phyloP scores from a whole-genome alignment of 2,888 invertebrate genomes.

The Isoperla grammatica region DNA sequence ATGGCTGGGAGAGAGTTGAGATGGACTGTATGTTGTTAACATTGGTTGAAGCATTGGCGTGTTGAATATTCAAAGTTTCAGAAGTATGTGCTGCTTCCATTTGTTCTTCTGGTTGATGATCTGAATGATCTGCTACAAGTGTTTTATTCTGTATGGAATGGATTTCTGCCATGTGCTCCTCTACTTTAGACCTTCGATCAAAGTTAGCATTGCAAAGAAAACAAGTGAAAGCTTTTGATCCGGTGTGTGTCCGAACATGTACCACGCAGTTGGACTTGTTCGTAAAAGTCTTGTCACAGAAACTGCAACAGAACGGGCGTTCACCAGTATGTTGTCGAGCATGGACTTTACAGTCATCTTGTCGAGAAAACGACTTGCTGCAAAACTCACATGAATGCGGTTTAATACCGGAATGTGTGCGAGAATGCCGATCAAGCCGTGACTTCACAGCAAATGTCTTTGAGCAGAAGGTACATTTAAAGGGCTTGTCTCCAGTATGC shows the following conservation, averaged over 20 bases:
- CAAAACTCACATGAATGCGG: constrained; percentile 25
- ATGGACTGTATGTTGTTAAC: too few species aligned
- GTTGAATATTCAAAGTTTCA: too few species aligned
- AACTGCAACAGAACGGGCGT: constrained; percentile 23
- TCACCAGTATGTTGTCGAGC: constrained; percentile 26
- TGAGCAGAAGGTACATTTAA: constrained; percentile 22
- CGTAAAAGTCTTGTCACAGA: constrained; percentile 23
- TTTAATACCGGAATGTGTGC: constrained; percentile 24
- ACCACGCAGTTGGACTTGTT: constrained; percentile 25
- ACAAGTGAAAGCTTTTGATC: too few species aligned
- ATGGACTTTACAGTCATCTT: constrained; percentile 25
- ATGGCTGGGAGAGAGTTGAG: background rate
- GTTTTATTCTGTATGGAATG: background rate
- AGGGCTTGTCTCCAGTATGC: constrained; percentile 29
- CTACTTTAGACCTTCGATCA: constrained; percentile 2
- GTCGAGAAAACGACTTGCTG: constrained; percentile 23
- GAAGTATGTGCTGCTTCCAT: too few species aligned
- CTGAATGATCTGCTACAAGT: background rate
- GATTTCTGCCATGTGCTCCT: constrained; percentile 8
- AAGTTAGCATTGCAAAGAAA: constrained; percentile 7
- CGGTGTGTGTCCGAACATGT: constrained; percentile 23
- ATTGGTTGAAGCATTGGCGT: background rate
- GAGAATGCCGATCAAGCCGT: constrained; percentile 23
- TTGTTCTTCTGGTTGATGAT: too few species aligned
- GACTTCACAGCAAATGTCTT: constrained; percentile 29